Percentiles rank a stretch among this genome's conserved stretches.
Conservation (phyloP, 2,797 vertebrate species). For the Gephyroberyx darwinii region DNA sequence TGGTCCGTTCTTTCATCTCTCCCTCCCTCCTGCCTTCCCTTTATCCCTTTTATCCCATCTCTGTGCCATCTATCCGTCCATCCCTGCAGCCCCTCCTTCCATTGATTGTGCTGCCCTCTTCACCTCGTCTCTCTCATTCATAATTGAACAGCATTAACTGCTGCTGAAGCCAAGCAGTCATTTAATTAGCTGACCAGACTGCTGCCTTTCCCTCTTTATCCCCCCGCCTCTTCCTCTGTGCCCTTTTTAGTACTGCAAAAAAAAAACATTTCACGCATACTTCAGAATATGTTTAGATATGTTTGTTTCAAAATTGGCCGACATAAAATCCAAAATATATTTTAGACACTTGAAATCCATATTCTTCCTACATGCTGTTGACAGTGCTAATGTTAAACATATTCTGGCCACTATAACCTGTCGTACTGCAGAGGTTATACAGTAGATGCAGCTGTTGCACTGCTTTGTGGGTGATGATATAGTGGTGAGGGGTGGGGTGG, state of each 20-base stretch:
- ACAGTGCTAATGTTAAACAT: no score
- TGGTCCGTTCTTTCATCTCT: conserved; percentile 7
- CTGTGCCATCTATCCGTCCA: conserved; percentile 19
- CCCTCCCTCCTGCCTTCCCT: conserved; percentile 8
- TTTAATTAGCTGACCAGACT: conserved; percentile 73
- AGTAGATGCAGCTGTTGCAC: no score
- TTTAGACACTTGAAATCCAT: no score
- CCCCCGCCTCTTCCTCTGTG: not conserved
- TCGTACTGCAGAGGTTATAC: no score
- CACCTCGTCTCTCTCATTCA: conserved; percentile 70
- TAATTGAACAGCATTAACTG: conserved; percentile 79
- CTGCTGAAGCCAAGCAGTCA: conserved; percentile 59
- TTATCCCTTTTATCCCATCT: conserved; percentile 40
- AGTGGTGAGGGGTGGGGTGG: no score
- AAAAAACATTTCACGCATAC: conserved; percentile 34
- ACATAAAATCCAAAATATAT: no score
- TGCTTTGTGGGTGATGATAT: no score
- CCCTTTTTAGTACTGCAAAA: conserved; percentile 7
- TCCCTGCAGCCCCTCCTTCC: conserved; percentile 26
- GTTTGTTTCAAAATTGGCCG: no score
- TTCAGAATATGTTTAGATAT: conserved; percentile 8
- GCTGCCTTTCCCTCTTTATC: conserved; percentile 52
- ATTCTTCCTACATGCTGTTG: no score
- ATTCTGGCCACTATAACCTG: no score
- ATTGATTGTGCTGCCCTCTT: conserved; percentile 69